phyloP scores from a whole-genome alignment of 2,113 vertebrate species.

The Natator depressus region DNA sequence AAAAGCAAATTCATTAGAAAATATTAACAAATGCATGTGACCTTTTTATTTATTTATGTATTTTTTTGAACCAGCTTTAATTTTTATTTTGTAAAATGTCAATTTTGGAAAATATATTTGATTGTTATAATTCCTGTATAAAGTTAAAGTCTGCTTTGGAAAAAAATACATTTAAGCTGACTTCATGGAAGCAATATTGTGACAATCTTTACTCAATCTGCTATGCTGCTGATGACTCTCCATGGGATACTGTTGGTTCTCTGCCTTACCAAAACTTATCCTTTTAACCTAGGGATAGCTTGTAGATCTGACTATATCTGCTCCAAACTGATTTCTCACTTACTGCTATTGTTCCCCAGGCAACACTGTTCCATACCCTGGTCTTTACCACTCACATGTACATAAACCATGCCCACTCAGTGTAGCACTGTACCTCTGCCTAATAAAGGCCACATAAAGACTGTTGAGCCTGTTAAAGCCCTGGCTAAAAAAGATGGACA shows the following conservation, averaged over 20 bases:
- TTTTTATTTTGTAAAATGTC: neutral
- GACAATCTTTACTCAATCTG: neutral
- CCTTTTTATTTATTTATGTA: neutral
- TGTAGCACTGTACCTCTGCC: neutral
- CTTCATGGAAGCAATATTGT: neutral
- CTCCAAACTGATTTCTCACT: neutral
- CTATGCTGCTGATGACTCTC: rapidly evolving
- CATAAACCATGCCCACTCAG: neutral
- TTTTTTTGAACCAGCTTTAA: neutral
- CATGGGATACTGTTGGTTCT: neutral
- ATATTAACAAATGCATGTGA: neutral
- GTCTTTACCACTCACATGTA: neutral
- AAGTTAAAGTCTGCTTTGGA: neutral
- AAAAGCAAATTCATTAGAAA: neutral
- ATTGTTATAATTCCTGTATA: neutral
- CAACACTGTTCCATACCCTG: neutral
- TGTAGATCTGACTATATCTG: neutral
- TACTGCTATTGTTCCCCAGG: neutral
- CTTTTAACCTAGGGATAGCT: neutral
- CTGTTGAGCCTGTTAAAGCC: neutral
- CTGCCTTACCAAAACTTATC: neutral
- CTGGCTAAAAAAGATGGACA: neutral
- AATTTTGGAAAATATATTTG: neutral
- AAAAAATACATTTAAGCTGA: neutral
- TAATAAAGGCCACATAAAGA: neutral